Evolutionary conservation across 2,113 vertebrate genomes (phyloP).

Genomic region (Dolichotis patagonum): DNA sequence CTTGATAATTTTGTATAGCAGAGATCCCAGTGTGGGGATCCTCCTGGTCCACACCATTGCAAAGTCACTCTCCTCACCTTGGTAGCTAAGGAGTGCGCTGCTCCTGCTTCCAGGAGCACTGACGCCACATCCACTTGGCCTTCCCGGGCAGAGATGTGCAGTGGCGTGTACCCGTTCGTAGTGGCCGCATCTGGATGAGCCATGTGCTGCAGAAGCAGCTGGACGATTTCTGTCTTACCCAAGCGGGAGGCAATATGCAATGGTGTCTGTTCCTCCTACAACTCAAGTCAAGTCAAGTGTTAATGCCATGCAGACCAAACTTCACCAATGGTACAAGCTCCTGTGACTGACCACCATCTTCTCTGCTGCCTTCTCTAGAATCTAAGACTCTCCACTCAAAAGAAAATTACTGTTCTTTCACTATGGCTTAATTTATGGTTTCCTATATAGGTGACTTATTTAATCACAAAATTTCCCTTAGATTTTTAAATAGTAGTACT

Average conservation of each 20-base stretch:
- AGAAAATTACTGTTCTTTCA: background rate
- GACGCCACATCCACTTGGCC: conserved; percentile 96
- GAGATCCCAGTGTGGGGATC: fast-evolving
- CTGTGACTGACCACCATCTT: background rate
- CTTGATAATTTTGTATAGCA: fast-evolving
- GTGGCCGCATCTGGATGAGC: conserved; percentile 97
- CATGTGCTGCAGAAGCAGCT: conserved; percentile 98
- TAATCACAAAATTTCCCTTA: background rate
- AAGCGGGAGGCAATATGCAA: conserved; percentile 97
- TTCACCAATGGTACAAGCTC: background rate
- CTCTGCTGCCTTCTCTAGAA: background rate
- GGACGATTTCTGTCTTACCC: conserved; percentile 98
- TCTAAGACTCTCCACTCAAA: background rate
- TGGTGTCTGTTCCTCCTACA: conserved; percentile 98
- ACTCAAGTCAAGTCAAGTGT: conserved; percentile 79
- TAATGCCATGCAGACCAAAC: background rate
- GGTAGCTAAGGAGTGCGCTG: conserved; percentile 95
- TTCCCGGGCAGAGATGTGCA: conserved; percentile 97
- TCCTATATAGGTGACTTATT: background rate
- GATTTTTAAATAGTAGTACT: background rate
- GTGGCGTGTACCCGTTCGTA: conserved; percentile 95
- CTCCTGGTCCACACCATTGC: fast-evolving
- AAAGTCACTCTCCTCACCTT: conserved; percentile 87
- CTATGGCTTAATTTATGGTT: background rate
- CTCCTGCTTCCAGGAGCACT: conserved; percentile 95